A percentile compares a stretch with the other conserved stretches of the same genome.
phyloP scores from a whole-genome alignment of 2,888 invertebrate species.

The Linyphia triangularis region DNA sequence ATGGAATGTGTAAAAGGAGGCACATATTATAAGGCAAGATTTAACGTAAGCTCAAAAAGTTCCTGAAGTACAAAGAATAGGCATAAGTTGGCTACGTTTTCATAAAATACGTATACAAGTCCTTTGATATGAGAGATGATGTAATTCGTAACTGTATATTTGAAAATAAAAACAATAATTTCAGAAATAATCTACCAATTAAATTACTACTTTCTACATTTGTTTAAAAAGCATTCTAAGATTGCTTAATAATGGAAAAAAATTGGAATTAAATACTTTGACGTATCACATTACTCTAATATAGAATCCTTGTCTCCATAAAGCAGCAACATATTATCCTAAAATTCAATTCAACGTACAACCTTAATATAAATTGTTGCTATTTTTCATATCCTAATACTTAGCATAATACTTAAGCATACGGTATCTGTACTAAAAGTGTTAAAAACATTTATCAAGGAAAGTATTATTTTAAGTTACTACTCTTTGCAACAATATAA shows the following conservation, averaged over 20 bases:
- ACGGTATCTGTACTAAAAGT: too few species aligned
- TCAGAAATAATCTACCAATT: background rate
- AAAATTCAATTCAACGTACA: background rate
- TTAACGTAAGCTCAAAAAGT: background rate
- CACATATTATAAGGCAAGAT: background rate
- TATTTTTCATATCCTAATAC: background rate
- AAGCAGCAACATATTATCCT: background rate
- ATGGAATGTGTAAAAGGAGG: conserved; percentile 11
- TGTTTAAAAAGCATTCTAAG: background rate
- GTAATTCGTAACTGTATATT: background rate
- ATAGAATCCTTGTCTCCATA: background rate
- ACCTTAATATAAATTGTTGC: background rate
- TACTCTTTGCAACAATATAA: too few species aligned
- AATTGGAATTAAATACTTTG: conserved; percentile 4
- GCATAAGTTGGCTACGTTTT: background rate
- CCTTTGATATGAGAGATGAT: background rate
- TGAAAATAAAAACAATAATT: background rate
- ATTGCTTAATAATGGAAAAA: background rate
- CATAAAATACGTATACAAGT: conserved; percentile 14
- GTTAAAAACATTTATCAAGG: too few species aligned
- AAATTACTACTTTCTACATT: conserved; percentile 25
- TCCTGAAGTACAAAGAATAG: background rate
- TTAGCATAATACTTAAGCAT: too few species aligned
- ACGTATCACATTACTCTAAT: conserved; percentile 40
- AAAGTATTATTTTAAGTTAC: too few species aligned